Evolutionary conservation across 2,797 vertebrate genomes (phyloP).

Genomic region (Acridotheres tristis): DNA sequence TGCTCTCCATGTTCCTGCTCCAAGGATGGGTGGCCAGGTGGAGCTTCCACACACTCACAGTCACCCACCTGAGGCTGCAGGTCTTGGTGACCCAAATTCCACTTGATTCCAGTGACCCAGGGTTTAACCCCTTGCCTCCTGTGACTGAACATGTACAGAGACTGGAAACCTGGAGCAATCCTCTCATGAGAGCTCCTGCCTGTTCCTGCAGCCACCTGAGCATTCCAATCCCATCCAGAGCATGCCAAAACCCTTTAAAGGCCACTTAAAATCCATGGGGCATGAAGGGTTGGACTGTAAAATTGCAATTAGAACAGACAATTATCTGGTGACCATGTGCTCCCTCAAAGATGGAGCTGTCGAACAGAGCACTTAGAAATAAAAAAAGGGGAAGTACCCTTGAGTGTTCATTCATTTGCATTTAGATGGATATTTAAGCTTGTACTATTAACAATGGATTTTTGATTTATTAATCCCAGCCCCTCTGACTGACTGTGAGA

Average conservation of each 20-base stretch:
- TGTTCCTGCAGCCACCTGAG: neutral
- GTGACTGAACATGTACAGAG: neutral
- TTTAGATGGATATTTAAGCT: conserved; percentile 83
- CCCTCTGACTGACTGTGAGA: conserved; percentile 5
- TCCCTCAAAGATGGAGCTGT: neutral
- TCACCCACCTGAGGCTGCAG: neutral
- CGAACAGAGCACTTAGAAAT: neutral
- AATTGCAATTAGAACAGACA: conserved; percentile 10
- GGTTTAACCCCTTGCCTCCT: neutral
- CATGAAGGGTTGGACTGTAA: neutral
- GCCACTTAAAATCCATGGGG: neutral
- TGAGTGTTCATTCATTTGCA: conserved; percentile 63
- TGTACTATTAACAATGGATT: conserved; percentile 70
- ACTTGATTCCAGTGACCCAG: neutral
- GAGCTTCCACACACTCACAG: neutral
- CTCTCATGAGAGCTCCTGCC: neutral
- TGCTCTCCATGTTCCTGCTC: neutral
- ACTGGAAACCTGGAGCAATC: neutral
- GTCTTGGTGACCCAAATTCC: neutral
- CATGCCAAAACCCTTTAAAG: neutral
- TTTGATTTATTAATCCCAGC: conserved; percentile 60
- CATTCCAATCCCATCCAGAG: neutral
- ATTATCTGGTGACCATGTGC: neutral
- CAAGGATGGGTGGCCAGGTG: neutral
- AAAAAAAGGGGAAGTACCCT: neutral